These are phyloP conservation scores for Dendrolimus houi DNA, from an alignment of 2,888 invertebrate species.

Conservation along the genomic window DNA sequence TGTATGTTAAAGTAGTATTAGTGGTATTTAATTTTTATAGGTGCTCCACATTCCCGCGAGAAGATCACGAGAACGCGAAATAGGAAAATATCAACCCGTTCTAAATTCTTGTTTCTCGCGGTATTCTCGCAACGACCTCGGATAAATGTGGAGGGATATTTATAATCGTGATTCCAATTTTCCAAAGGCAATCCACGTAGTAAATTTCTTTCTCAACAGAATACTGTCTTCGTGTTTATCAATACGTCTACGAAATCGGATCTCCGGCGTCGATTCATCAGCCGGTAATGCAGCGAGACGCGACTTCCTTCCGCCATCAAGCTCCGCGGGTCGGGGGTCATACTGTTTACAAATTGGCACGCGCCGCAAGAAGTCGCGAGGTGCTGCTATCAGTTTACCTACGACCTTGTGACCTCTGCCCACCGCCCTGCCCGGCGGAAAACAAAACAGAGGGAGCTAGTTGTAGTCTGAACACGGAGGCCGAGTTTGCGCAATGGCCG, in stretches of 20 bases:
- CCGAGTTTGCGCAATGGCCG: conserved; percentile 55
- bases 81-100: too few species aligned
- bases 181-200: too few species aligned
- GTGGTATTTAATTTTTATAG: too few species aligned
- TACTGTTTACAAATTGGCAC: background rate
- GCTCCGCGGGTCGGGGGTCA: background rate
- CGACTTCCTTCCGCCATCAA: background rate
- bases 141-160: too few species aligned
- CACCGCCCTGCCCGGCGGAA: conserved; percentile 36
- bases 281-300: background rate
- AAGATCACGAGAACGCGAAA: too few species aligned
- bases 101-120: too few species aligned
- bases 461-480: conserved; percentile 43
- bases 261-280: background rate
- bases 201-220: background rate
- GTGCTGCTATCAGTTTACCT: conserved; percentile 29
- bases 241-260: background rate
- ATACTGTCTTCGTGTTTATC: background rate
- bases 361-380: background rate
- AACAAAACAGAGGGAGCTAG: conserved; percentile 51
- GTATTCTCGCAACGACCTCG: too few species aligned
- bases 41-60: too few species aligned
- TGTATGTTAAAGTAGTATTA: too few species aligned
- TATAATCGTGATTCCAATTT: too few species aligned
- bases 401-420: conserved; percentile 68